Percentiles rank a stretch among this genome's conserved stretches.
phyloP scores from a whole-genome alignment of 2,113 vertebrate genomes.

The Calidris pygmaea region DNA sequence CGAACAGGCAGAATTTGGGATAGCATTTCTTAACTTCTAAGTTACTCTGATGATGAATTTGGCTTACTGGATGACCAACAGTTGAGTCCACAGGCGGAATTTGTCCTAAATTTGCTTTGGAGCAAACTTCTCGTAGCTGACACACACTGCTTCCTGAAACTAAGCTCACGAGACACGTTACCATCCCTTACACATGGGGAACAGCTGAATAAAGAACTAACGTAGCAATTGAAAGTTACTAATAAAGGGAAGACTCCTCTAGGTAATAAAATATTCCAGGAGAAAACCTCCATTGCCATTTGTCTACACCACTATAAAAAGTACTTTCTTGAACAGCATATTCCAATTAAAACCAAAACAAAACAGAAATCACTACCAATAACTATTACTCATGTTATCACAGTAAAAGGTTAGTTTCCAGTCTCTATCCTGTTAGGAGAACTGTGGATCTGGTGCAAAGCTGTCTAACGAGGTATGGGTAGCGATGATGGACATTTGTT shows the following conservation, averaged over 20 bases:
- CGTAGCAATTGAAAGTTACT: not conserved
- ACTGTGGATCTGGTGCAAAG: not conserved
- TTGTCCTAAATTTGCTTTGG: not conserved
- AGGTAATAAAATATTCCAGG: not conserved
- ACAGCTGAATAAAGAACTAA: not conserved
- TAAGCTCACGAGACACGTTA: not conserved
- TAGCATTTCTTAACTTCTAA: not conserved
- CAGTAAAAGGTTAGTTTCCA: not conserved
- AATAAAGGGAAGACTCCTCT: not conserved
- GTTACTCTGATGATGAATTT: not conserved
- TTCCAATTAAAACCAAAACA: not conserved
- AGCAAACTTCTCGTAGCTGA: not conserved
- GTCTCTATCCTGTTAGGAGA: not conserved
- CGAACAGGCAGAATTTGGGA: not conserved
- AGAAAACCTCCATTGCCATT: not conserved
- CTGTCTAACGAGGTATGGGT: not conserved
- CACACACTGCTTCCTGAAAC: not conserved
- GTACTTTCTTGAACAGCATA: not conserved
- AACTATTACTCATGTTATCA: not conserved
- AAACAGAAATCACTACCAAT: not conserved
- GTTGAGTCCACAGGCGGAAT: not conserved
- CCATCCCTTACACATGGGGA: not conserved
- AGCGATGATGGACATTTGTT: rapidly evolving
- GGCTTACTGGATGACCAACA: not conserved
- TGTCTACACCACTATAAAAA: not conserved